Evolutionary conservation across 2,888 invertebrate species (phyloP).

Genomic region (Ypsolopha scabrella): DNA sequence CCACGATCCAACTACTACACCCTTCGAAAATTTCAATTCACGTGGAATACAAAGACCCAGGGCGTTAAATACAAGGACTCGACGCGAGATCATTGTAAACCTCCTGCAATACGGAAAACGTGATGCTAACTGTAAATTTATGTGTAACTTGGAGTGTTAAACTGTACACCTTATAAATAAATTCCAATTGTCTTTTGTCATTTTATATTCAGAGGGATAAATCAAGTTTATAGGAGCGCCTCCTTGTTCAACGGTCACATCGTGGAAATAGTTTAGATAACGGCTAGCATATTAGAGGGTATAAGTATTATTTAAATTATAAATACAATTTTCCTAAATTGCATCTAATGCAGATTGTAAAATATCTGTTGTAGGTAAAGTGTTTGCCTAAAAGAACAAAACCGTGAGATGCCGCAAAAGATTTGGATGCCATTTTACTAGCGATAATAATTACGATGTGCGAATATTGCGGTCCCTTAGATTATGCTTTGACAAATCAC

Average conservation of each 20-base stretch:
- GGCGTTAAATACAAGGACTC: slow-evolving; percentile 17
- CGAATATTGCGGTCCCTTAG: slow-evolving; percentile 67
- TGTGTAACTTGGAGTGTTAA: slow-evolving; percentile 48
- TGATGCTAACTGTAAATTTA: slow-evolving; percentile 55
- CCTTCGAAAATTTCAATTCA: slow-evolving; percentile 13
- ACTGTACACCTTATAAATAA: slow-evolving; percentile 57
- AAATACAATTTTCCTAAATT: neutral
- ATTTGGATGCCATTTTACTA: slow-evolving; percentile 62
- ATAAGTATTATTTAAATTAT: no score
- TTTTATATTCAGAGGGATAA: slow-evolving; percentile 62
- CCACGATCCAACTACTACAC: slow-evolving; percentile 23
- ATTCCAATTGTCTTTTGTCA: slow-evolving; percentile 65
- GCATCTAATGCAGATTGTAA: neutral
- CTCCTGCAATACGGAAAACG: slow-evolving; percentile 43
- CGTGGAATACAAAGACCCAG: slow-evolving; percentile 40
- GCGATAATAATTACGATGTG: slow-evolving; percentile 70
- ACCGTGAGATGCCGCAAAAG: slow-evolving; percentile 42
- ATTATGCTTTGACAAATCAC: slow-evolving; percentile 72
- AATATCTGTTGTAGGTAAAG: neutral
- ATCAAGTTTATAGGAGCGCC: slow-evolving; percentile 57
- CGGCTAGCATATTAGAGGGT: slow-evolving; percentile 13
- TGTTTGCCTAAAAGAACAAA: slow-evolving; percentile 10
- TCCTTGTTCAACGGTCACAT: slow-evolving; percentile 49
- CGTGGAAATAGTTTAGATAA: slow-evolving; percentile 44
- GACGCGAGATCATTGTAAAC: slow-evolving; percentile 38